These are phyloP conservation scores for Agrochola lychnidis DNA, from an alignment of 2,888 invertebrate species.

Conservation along the genomic window DNA sequence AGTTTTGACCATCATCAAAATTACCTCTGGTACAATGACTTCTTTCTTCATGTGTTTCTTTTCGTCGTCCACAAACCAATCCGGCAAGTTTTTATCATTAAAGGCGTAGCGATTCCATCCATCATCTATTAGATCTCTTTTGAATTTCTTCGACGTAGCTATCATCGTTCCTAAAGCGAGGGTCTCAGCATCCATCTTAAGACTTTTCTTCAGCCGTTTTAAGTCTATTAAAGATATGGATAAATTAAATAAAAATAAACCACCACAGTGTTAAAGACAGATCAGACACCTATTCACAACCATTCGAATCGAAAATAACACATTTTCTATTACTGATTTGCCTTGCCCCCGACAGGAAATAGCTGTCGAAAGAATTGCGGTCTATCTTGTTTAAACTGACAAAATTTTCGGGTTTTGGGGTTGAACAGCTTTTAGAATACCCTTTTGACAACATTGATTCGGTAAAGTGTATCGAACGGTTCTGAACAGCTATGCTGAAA, in stretches of 20 bases:
- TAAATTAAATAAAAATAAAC: neutral
- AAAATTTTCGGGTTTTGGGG: neutral
- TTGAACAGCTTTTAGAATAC: neutral
- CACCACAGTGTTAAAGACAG: neutral
- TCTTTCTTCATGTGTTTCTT: slow-evolving; percentile 96
- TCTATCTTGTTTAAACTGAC: neutral
- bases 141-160: slow-evolving; percentile 96
- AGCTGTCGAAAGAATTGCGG: neutral
- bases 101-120: slow-evolving; percentile 98
- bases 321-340: neutral
- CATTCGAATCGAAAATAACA: neutral
- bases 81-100: slow-evolving; percentile 97
- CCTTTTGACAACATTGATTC: neutral
- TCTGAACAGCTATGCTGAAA: neutral
- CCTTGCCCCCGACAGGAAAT: neutral
- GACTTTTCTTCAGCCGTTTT: slow-evolving; percentile 89
- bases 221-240: slow-evolving; percentile 79
- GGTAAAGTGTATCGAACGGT: neutral
- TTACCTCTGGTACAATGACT: slow-evolving; percentile 95
- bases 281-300: neutral
- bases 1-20: neutral
- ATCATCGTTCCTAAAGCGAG: slow-evolving; percentile 98
- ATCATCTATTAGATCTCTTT: slow-evolving; percentile 96
- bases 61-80: slow-evolving; percentile 99
- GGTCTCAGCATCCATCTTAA: slow-evolving; percentile 96